Percentiles rank a stretch among this genome's conserved stretches.
phyloP scores from a whole-genome alignment of 2,888 invertebrate genomes.

The Campoplex capitator region DNA sequence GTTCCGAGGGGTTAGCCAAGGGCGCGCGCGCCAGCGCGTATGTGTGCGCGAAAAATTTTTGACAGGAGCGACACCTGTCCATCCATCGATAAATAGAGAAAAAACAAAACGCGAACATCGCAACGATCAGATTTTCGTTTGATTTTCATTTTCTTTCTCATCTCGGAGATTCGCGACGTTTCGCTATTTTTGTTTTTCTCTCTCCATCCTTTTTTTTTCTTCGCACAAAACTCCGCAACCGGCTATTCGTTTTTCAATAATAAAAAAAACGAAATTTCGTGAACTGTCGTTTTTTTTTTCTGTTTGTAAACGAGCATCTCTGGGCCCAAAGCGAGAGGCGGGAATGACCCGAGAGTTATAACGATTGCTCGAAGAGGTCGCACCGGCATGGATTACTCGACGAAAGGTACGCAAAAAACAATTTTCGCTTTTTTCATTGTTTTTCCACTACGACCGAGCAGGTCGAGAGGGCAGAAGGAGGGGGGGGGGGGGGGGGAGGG shows the following conservation, averaged over 20 bases:
- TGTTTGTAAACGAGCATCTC: background rate
- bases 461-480: background rate
- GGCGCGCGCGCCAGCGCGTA: background rate
- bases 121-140: too few relatives aligned
- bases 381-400: conserved; percentile 78
- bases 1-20: background rate
- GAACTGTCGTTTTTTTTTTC: background rate
- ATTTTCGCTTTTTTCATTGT: conserved; percentile 4
- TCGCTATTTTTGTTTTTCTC: background rate
- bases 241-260: background rate
- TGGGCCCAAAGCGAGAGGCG: background rate
- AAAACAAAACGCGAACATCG: too few relatives aligned
- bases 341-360: conserved; percentile 59
- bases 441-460: background rate
- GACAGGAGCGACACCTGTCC: too few relatives aligned
- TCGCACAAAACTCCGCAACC: background rate
- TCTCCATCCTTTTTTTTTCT: background rate
- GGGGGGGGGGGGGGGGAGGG: too few relatives aligned
- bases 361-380: conserved; percentile 53
- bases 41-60: conserved; percentile 5
- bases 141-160: background rate
- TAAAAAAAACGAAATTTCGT: conserved; percentile 2
- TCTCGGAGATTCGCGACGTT: background rate
- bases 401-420: conserved; percentile 74
- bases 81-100: too few relatives aligned